Percentiles rank a stretch among this genome's conserved stretches.
These are phyloP conservation scores for Linepithema humile DNA, from an alignment of 1,140 invertebrate genomes.

Conservation along the genomic window DNA sequence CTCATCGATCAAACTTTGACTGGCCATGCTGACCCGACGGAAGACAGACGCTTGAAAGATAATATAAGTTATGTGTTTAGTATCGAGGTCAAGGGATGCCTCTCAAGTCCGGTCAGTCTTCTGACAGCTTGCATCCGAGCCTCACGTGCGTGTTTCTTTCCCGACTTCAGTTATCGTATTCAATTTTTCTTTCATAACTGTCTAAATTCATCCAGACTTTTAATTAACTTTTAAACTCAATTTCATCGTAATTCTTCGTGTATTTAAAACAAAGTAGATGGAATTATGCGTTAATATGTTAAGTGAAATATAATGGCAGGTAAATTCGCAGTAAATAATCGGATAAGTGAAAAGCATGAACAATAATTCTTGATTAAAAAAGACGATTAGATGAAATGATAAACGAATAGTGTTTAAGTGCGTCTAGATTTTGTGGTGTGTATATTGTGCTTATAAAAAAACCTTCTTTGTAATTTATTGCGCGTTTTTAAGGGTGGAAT, in stretches of 20 bases:
- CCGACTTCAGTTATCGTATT: conserved; percentile 27
- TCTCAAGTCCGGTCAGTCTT: conserved; percentile 83
- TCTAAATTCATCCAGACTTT: not conserved
- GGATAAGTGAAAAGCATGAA: not conserved
- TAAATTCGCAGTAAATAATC: not conserved
- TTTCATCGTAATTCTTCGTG: not conserved
- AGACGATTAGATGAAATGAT: not conserved
- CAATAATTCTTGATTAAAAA: not conserved
- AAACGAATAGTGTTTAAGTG: not conserved
- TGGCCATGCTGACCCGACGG: conserved; percentile 1
- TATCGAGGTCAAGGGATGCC: conserved; percentile 84
- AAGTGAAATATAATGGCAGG: not conserved
- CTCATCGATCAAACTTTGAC: not conserved
- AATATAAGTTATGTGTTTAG: conserved; percentile 81
- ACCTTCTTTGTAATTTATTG: not conserved
- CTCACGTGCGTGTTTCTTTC: conserved; percentile 71
- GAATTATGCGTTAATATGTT: not conserved
- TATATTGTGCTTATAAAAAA: not conserved
- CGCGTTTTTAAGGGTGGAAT: not conserved
- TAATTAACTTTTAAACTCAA: not conserved
- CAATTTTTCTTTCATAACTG: not conserved
- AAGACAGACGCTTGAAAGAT: conserved; percentile 76
- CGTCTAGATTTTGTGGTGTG: not conserved
- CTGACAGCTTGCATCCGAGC: conserved; percentile 74
- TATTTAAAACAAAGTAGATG: not conserved